Evolutionary conservation across 2,888 invertebrate genomes (phyloP), one percentile per base, ranked within the genome.

Genomic region (Aphodius granarius): DNA sequence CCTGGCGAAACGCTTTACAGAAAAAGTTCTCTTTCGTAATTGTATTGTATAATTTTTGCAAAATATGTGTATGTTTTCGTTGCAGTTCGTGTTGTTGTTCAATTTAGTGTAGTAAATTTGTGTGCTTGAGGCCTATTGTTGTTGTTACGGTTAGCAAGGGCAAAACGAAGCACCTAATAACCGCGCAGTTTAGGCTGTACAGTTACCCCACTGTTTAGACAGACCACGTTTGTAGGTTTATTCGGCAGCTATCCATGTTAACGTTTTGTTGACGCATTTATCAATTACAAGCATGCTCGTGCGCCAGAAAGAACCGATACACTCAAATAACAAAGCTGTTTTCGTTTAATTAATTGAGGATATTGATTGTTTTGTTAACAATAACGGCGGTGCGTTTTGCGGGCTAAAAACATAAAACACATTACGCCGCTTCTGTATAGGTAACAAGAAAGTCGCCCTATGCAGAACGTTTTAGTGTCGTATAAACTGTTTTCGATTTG

Each of bases 291-390:
- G 43, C n/a, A 68, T 19, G 68, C 21, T 68, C 21, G 5, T 21
- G 68, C n/a, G 20, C 22, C 20, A 5, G 5, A 68, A 68, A 68
- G 68, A 68, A 68, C 68, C 68, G 43, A 43, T 43, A 43, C 43
- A 43, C 43, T 72, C 21, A 13, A 76, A 76, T 73, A 76, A 73
- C 73, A 16, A 63, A 70, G 63, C 64, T 76, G 76, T 76, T 76
- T 76, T 76, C 73, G 68, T 76, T 76, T 73, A 76, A 76, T 76
- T 73, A 76, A 73, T 76, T 66, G 64, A 9, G 71, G 66, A 22
- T 64, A 65, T 72, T 20, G 66, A 17, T 63, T 75, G 75, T 75
- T 75, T 72, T 22, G 65, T 23, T 72, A 75, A 62, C 13, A 66
- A 64, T 66, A 66, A 72, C 71, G 62, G 17, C 4, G 65, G 65